Evolutionary conservation across 2,113 vertebrate genomes (phyloP), one percentile per base, ranked within the genome.

Genomic region (Buteo buteo): DNA sequence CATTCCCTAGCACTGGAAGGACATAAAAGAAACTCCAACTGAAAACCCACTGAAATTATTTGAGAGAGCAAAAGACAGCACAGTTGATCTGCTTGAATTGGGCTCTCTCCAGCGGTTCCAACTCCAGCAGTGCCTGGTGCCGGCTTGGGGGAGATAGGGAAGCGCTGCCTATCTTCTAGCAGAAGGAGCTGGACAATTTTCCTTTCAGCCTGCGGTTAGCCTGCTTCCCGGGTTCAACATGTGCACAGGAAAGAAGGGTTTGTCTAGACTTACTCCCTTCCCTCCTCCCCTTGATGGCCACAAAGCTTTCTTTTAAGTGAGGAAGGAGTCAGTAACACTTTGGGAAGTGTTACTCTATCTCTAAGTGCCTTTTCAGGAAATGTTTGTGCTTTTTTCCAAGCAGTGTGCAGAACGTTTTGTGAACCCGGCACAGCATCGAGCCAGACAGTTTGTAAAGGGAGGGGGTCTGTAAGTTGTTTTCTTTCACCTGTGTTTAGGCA

Each of bases 91-190:
- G 84, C 83, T 77, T 81, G 44, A 36, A 34, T 6, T 26, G 42
- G 34, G 36, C 32, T 66, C 52, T 91, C 26, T 55, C 62, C 52
- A 22, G 64, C 45, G 26, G 62, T 36, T 59, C 69, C 38, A 45
- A 7, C 25, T 54, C 28, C 52, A 78, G 31, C 59, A 49, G 47
- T 9, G 34, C n/a, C 21, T 7, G 44, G 26, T 32, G n/a, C 54
- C 0, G 0, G 44, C 26, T 21, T 3, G 0, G 32, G 62, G 40
- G 18, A 80, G 40, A 52, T 9, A n/a, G 49, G 13, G 49, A 49
- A 49, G 22, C 12, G 40, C 36, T 81, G 57, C 12, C 36, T 85
- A 38, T 91, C 82, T 86, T 34, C 19, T 49, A 16, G 31, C 54
- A 66, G 69, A 79, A 80, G 74, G 67, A 82, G 83, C 72, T 64